Conservation (phyloP, 2,888 invertebrate species). For the Sipunculus nudus region DNA sequence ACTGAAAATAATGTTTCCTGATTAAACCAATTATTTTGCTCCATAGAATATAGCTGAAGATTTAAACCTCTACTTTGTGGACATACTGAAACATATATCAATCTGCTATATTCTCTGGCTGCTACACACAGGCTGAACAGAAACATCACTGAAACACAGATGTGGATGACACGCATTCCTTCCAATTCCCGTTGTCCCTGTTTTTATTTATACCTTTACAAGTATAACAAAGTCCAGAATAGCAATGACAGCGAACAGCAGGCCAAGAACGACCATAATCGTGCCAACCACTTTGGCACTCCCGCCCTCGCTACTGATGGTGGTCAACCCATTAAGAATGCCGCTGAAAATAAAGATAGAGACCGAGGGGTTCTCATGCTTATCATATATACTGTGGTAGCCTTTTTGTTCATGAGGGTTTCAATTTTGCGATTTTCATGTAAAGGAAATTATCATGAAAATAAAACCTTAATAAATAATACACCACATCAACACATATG, state of each 20-base stretch:
- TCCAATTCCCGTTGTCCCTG: background rate
- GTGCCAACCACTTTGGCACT: constrained; percentile 81
- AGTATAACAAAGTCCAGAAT: constrained; percentile 83
- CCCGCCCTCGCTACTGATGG: constrained; percentile 68
- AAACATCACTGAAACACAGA: background rate
- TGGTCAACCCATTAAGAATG: constrained; percentile 74
- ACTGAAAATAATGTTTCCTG: no score
- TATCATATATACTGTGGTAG: no score
- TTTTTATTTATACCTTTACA: constrained; percentile 76
- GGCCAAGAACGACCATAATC: constrained; percentile 75
- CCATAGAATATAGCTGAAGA: no score
- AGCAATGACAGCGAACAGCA: constrained; percentile 81
- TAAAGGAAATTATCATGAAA: no score
- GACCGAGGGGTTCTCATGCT: no score
- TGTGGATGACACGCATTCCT: background rate
- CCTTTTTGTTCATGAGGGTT: no score
- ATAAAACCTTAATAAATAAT: no score
- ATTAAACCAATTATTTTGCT: no score
- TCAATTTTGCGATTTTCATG: no score
- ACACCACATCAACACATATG: no score
- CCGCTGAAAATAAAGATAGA: constrained; percentile 75
- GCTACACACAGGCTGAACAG: background rate
- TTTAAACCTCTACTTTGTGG: no score
- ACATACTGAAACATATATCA: background rate
- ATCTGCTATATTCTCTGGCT: background rate